These are phyloP conservation scores for Drosophila dunni DNA, from an alignment of 1,140 invertebrate species.

Conservation along the genomic window DNA sequence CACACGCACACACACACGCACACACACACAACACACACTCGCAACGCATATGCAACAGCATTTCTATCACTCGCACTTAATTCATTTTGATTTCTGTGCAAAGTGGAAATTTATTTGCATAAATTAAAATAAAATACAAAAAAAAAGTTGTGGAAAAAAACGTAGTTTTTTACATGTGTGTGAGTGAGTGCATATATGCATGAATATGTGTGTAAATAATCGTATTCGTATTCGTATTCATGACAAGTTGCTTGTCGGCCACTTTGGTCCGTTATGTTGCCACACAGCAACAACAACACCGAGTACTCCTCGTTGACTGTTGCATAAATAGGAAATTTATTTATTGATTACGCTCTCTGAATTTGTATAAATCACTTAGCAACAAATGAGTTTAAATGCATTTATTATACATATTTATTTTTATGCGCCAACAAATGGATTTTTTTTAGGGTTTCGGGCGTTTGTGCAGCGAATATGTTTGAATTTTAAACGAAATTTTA, in stretches of 20 bases:
- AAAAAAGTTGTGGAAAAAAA: slow-evolving; percentile 37
- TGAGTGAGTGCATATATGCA: slow-evolving; percentile 28
- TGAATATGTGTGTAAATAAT: slow-evolving; percentile 18
- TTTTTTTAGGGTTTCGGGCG: background rate
- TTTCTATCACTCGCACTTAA: slow-evolving; percentile 83
- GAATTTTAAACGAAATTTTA: background rate
- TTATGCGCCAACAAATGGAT: background rate
- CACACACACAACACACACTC: slow-evolving; percentile 45
- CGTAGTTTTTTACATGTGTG: slow-evolving; percentile 24
- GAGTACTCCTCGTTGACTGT: slow-evolving; percentile 50
- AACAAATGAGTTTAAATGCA: slow-evolving; percentile 40
- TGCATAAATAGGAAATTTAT: slow-evolving; percentile 81
- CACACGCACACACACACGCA: slow-evolving; percentile 33
- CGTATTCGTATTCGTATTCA: slow-evolving; percentile 63
- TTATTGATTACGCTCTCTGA: slow-evolving; percentile 77
- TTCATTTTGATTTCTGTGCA: slow-evolving; percentile 84
- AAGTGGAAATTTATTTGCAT: slow-evolving; percentile 84
- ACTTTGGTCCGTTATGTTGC: slow-evolving; percentile 68
- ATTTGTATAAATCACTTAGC: slow-evolving; percentile 61
- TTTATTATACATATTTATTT: slow-evolving; percentile 36
- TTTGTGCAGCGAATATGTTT: slow-evolving; percentile 8
- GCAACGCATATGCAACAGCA: slow-evolving; percentile 55
- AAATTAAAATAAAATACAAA: slow-evolving; percentile 67
- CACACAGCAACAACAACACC: slow-evolving; percentile 31
- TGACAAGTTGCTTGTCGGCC: slow-evolving; percentile 64